A percentile compares a stretch with the other conserved stretches of the same genome.
phyloP scores from a whole-genome alignment of 2,113 vertebrate genomes.

The Aix galericulata region DNA sequence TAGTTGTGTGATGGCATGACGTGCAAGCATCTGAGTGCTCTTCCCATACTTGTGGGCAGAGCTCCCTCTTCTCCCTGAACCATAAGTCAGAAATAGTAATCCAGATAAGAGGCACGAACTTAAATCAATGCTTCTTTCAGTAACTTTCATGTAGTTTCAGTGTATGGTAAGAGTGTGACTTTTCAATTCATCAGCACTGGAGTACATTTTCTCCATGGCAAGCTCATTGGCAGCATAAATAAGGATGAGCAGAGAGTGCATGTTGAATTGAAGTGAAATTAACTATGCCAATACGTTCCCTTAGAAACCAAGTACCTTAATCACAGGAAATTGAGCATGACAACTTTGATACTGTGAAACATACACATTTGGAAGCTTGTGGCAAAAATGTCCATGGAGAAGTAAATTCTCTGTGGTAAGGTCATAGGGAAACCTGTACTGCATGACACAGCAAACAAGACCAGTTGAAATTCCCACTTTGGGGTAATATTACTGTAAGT shows the following conservation, averaged over 20 bases:
- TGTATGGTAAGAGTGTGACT: not conserved
- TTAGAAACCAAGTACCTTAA: not conserved
- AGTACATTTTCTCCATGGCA: accelerated
- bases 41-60: not conserved
- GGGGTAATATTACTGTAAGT: not conserved
- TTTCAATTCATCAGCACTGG: accelerated
- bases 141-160: not conserved
- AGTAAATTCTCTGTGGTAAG: not conserved
- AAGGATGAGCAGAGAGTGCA: not conserved
- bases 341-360: not conserved
- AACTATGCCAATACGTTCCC: not conserved
- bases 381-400: too few species aligned
- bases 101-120: not conserved
- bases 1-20: not conserved
- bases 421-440: not conserved
- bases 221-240: accelerated
- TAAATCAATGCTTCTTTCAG: not conserved
- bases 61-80: not conserved
- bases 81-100: not conserved
- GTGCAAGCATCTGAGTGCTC: not conserved
- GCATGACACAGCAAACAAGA: not conserved
- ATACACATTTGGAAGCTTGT: not conserved
- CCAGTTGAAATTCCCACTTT: not conserved
- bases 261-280: not conserved
- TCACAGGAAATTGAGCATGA: not conserved